These are phyloP conservation scores for Pseudomyrmex cubaensis DNA, from an alignment of 1,140 invertebrate genomes.

Conservation along the genomic window DNA sequence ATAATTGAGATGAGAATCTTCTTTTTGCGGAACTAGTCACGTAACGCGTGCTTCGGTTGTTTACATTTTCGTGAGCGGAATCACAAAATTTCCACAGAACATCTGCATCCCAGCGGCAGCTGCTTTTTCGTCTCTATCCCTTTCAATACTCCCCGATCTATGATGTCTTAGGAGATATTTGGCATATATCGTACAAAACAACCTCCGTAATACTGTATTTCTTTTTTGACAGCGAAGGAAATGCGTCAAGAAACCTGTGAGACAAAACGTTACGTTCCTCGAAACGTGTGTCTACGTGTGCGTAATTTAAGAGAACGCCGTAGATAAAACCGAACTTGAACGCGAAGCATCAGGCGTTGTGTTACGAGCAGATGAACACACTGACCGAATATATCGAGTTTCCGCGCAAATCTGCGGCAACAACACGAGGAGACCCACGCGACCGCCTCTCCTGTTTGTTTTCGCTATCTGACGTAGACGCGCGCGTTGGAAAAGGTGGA, in stretches of 20 bases:
- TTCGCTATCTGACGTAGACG: slow-evolving; percentile 19
- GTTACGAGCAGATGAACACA: slow-evolving; percentile 49
- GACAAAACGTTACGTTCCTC: not conserved
- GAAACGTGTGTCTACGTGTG: not conserved
- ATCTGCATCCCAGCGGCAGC: slow-evolving; percentile 66
- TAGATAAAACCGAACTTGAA: not conserved
- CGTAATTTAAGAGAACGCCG: not conserved
- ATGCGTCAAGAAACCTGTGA: not conserved
- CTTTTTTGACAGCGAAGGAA: too few species aligned
- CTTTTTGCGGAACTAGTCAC: not conserved
- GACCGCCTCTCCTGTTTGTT: slow-evolving; percentile 61
- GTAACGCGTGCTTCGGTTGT: not conserved
- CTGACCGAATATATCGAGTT: slow-evolving; percentile 53
- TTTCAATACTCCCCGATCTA: slow-evolving; percentile 37
- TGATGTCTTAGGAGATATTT: not conserved
- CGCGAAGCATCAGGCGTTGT: not conserved
- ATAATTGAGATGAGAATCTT: not conserved
- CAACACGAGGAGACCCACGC: slow-evolving; percentile 2
- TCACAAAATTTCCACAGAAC: slow-evolving; percentile 46
- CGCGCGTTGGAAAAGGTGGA: slow-evolving; percentile 53
- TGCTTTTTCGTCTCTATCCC: slow-evolving; percentile 32
- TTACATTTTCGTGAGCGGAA: slow-evolving; percentile 1
- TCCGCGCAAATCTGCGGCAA: slow-evolving; percentile 6
- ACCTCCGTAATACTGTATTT: too few species aligned
- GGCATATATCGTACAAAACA: too few species aligned